These are phyloP conservation scores for Galeopterus variegatus DNA, from an alignment of 2,113 vertebrate species.

Conservation along the genomic window DNA sequence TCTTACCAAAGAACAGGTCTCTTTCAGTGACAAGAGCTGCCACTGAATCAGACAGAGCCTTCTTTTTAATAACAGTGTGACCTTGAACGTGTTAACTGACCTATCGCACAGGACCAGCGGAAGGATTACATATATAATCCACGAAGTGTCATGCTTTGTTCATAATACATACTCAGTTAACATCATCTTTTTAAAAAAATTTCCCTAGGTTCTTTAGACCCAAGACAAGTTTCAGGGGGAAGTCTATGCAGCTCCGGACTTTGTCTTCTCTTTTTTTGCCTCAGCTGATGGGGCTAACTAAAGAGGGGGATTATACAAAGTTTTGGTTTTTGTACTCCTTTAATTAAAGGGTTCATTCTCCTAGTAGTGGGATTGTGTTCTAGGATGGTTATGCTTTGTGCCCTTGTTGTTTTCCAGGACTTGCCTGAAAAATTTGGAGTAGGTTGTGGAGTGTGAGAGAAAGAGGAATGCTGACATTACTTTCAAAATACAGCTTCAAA, in stretches of 20 bases:
- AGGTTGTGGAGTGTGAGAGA: background rate
- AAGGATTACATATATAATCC: background rate
- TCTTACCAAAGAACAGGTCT: background rate
- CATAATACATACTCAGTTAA: background rate
- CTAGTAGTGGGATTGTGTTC: background rate
- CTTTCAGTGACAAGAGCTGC: background rate
- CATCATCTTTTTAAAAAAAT: background rate
- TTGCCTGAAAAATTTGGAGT: background rate
- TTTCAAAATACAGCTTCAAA: constrained; percentile 23
- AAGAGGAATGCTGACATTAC: background rate
- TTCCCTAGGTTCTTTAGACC: background rate
- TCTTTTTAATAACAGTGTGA: background rate
- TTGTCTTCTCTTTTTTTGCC: background rate
- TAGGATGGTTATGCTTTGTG: background rate
- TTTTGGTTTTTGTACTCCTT: background rate
- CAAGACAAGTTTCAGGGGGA: background rate
- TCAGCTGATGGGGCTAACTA: background rate
- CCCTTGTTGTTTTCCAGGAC: background rate
- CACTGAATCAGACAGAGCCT: background rate
- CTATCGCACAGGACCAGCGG: background rate
- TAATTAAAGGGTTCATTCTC: background rate
- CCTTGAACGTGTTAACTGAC: background rate
- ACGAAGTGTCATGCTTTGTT: background rate
- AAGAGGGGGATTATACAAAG: background rate
- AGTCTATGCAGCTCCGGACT: fast-evolving